A percentile compares a stretch with the other conserved stretches of the same genome.
Evolutionary conservation across 2,888 invertebrate species (phyloP).

Genomic region (Pachliopta kotzebuea): DNA sequence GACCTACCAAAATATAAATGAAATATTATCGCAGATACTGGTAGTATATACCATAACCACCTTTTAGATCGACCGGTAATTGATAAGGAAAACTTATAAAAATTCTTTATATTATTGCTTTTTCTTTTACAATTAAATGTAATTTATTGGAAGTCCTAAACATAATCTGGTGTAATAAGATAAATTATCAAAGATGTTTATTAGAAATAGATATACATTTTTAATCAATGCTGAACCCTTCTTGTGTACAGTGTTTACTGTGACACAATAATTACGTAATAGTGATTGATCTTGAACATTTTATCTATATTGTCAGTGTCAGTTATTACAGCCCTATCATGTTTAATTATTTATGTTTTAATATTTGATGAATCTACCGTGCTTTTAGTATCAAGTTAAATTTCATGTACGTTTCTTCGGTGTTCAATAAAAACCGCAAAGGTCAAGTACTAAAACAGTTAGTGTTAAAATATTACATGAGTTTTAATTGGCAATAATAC

Average conservation of each 20-base stretch:
- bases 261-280: slow-evolving; percentile 19
- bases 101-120: too few relatives aligned
- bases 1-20: too few relatives aligned
- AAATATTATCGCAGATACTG: too few relatives aligned
- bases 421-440: too few relatives aligned
- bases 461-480: too few relatives aligned
- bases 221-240: neutral
- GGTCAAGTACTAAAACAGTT: too few relatives aligned
- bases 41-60: too few relatives aligned
- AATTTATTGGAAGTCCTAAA: neutral
- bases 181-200: neutral
- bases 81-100: too few relatives aligned
- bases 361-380: neutral
- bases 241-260: neutral
- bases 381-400: neutral
- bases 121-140: neutral
- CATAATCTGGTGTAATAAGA: neutral
- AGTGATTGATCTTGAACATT: slow-evolving; percentile 17
- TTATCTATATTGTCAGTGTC: slow-evolving; percentile 18
- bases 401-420: neutral
- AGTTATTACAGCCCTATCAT: neutral
- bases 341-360: neutral
- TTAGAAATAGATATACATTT: neutral
- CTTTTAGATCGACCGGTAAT: too few relatives aligned
- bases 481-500: too few relatives aligned